A percentile compares a stretch with the other conserved stretches of the same genome.
phyloP scores from a whole-genome alignment of 1,140 invertebrate species.

The Myzus persicae region DNA sequence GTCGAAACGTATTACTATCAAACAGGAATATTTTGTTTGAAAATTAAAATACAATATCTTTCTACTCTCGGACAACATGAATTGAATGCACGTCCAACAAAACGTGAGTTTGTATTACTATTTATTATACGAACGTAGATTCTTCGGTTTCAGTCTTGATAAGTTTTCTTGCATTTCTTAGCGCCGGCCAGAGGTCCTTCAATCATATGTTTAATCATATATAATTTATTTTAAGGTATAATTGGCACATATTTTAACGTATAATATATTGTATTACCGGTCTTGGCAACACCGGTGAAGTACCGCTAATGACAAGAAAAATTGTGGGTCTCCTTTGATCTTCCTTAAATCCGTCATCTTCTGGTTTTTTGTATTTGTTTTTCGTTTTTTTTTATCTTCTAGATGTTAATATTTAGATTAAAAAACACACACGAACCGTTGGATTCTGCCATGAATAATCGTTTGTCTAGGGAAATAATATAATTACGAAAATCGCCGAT shows the following conservation, averaged over 20 bases:
- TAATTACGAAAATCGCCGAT: slow-evolving; percentile 12
- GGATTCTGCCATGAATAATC: background rate
- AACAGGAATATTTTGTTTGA: background rate
- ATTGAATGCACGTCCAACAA: background rate
- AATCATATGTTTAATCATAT: slow-evolving; percentile 31
- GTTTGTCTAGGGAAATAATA: slow-evolving; percentile 17
- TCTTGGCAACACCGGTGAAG: slow-evolving; percentile 32
- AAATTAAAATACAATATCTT: background rate
- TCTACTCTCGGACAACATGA: background rate
- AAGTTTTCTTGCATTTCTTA: background rate
- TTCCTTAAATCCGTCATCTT: slow-evolving; percentile 15
- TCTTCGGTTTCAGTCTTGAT: background rate
- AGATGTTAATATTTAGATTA: slow-evolving; percentile 13
- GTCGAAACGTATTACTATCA: background rate
- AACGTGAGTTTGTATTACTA: background rate
- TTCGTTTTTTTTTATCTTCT: background rate
- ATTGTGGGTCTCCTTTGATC: background rate
- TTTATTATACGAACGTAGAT: background rate
- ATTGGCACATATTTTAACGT: slow-evolving; percentile 49
- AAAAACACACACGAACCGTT: background rate
- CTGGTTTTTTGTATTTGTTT: background rate
- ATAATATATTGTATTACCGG: slow-evolving; percentile 30
- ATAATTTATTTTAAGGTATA: slow-evolving; percentile 32
- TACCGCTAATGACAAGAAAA: slow-evolving; percentile 37
- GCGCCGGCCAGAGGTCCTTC: slow-evolving; percentile 4